Evolutionary conservation across 2,888 invertebrate species (phyloP), one percentile per base, ranked within the genome.

Genomic region (Deroplatys truncata): DNA sequence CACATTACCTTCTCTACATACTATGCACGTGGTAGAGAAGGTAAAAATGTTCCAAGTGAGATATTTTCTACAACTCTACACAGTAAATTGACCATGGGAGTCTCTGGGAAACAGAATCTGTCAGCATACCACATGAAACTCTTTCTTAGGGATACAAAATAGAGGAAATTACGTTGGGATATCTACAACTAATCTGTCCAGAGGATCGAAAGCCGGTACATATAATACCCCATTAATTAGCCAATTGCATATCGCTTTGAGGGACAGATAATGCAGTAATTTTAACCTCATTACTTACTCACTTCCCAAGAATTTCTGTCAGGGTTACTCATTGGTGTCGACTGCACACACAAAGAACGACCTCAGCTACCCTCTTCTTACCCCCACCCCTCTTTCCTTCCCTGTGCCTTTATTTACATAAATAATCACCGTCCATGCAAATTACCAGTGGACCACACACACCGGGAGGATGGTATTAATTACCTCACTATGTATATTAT

Each of bases 391-490:
- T 90, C 90, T 29, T 56, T 35, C 28, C 31, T 84, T 31, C 20
- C 82, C 13, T 28, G 25, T 29, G 84, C 88, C 88, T 88, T 88
- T 92, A 93, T 94, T 93, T 93, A 93, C 93, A 93, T 93, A 93
- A 93, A 93, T 93, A 93, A 93, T 93, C 93, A 92, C 93, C 93
- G 92, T 92, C 92, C 92, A 93, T 93, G 93, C 93, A 93, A 93
- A 93, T 93, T 87, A 83, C 87, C 83, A 31, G 87, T 72, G 87
- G 87, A 87, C 87, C 87, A 72, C 56, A 72, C 56, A 72, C 56
- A 72, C 56, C 56, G 92, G 92, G 92, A 91, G 92, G 93, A 93
- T 93, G 92, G 93, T 92, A 93, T 93, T 93, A 93, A 93, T 93
- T 93, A 93, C 93, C 93, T 93, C 92, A 92, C 92, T 92, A 92